Evolutionary conservation across 2,113 vertebrate genomes (phyloP).

Genomic region (Probosciger aterrimus): DNA sequence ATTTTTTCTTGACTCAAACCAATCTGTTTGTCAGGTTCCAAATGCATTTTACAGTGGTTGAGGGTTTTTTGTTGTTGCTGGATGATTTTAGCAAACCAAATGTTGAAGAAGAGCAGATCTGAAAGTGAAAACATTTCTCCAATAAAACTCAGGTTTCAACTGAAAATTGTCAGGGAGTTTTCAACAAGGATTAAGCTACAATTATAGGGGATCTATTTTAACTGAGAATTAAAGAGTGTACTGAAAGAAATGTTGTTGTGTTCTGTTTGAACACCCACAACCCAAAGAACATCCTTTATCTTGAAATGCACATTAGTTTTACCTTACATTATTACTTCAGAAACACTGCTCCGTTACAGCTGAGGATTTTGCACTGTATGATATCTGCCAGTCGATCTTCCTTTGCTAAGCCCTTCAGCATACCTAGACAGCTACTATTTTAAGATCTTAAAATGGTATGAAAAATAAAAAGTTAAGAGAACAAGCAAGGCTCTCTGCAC

Average conservation of each 20-base stretch:
- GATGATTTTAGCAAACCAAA: constrained; percentile 25
- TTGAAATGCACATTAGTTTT: not conserved
- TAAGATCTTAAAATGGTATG: not conserved
- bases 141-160: not conserved
- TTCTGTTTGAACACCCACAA: constrained; percentile 53
- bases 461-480: not conserved
- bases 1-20: not conserved
- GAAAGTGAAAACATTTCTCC: not conserved
- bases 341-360: not conserved
- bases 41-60: not conserved
- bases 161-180: constrained; percentile 23
- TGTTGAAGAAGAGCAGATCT: constrained; percentile 6
- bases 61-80: not conserved
- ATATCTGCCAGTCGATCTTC: constrained; percentile 30
- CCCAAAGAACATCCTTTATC: constrained; percentile 14
- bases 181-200: constrained; percentile 22
- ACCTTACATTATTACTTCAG: not conserved
- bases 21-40: constrained; percentile 31
- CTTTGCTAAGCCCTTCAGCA: not conserved
- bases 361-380: not conserved
- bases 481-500: not conserved
- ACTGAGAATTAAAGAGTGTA: not conserved
- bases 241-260: constrained; percentile 28
- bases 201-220: constrained; percentile 4
- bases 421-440: constrained; percentile 22